Percentiles rank a stretch among this genome's conserved stretches.
Evolutionary conservation across 35 echinoderm and acorn worm genomes (phyloP).

Genomic region (Holothuria glaberrima): DNA sequence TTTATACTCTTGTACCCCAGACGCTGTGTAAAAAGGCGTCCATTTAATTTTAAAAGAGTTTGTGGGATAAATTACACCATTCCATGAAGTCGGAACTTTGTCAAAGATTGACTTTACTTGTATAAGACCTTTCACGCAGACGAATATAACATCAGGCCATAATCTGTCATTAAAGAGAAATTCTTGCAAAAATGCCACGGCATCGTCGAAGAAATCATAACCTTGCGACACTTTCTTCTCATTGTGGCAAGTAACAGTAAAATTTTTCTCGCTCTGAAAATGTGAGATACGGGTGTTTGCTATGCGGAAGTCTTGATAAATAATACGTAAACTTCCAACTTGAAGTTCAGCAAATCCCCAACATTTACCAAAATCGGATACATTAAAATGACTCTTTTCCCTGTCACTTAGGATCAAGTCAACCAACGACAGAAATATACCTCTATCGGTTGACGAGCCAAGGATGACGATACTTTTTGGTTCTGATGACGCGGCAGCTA

Average conservation of each 20-base stretch:
- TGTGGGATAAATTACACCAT: neutral
- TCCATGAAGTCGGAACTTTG: neutral
- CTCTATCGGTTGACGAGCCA: constrained; percentile 1
- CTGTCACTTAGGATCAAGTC: neutral
- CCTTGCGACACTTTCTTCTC: too few species aligned
- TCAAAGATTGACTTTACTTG: neutral
- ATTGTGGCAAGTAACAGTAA: too few species aligned
- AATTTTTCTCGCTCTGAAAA: neutral
- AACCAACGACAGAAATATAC: constrained; percentile 9
- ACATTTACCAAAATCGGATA: neutral
- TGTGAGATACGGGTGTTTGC: too few species aligned
- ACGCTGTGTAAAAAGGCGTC: neutral
- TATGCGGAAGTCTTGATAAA: constrained; percentile 16
- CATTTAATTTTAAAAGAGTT: neutral
- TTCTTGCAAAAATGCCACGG: neutral
- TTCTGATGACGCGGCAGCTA: neutral
- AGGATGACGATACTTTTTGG: too few species aligned
- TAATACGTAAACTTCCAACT: neutral
- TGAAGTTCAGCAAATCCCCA: too few species aligned
- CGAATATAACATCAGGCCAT: neutral
- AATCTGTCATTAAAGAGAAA: neutral
- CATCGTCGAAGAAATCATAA: neutral
- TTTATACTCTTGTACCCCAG: neutral
- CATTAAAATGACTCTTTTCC: neutral
- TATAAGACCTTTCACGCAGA: neutral